Conservation (phyloP, 2,888 invertebrate genomes). For the Sarcophaga subvicina region DNA sequence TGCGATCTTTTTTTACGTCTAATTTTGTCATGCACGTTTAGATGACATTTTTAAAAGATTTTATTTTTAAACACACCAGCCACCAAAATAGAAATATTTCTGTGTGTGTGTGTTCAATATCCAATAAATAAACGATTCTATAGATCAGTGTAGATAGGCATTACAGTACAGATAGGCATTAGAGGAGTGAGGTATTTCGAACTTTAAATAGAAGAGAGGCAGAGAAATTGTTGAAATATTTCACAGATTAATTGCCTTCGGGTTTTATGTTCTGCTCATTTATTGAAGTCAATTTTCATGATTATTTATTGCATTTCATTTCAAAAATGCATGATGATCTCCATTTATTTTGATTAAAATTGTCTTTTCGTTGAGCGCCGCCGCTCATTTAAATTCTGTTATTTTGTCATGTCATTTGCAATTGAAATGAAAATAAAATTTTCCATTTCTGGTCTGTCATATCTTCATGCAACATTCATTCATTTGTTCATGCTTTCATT, state of each 20-base stretch:
- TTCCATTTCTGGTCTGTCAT: background rate
- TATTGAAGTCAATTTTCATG: slow-evolving; percentile 26
- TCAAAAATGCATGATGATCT: slow-evolving; percentile 35
- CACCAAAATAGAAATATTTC: too few species aligned
- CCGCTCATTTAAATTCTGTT: background rate
- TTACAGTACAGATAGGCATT: too few species aligned
- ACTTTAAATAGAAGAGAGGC: background rate
- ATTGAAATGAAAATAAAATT: background rate
- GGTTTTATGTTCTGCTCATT: background rate
- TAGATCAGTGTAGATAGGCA: too few species aligned
- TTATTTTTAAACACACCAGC: background rate
- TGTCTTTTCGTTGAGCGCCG: background rate
- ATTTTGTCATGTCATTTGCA: slow-evolving; percentile 36
- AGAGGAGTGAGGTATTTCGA: too few species aligned
- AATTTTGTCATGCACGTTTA: background rate
- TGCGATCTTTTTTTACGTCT: too few species aligned
- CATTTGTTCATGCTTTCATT: background rate
- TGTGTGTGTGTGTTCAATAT: too few species aligned
- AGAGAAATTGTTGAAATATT: slow-evolving; percentile 21
- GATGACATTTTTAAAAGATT: background rate
- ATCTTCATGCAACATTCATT: slow-evolving; percentile 40
- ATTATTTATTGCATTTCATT: slow-evolving; percentile 11
- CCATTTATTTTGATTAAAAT: slow-evolving; percentile 49
- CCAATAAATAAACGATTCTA: too few species aligned
- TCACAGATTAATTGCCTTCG: slow-evolving; percentile 15